Conservation (phyloP, 2,888 invertebrate genomes). For the Melitaea athalia region DNA sequence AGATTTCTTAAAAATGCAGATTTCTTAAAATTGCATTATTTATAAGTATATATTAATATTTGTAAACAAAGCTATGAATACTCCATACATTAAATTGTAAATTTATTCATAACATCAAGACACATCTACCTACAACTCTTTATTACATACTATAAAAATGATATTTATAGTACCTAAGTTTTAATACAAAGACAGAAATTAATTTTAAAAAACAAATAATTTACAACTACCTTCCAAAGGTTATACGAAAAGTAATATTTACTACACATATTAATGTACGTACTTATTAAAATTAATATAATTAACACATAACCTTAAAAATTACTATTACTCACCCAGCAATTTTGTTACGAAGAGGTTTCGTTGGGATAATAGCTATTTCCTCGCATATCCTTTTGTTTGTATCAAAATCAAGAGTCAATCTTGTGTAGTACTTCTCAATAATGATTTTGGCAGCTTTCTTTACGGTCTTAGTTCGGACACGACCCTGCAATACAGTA, state of each 20-base stretch:
- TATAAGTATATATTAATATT: too few relatives aligned
- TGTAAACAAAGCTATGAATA: too few relatives aligned
- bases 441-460: slow-evolving; percentile 99
- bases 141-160: too few relatives aligned
- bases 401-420: slow-evolving; percentile 99
- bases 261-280: neutral
- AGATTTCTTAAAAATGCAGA: too few relatives aligned
- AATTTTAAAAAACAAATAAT: too few relatives aligned
- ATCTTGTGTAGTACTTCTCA: slow-evolving; percentile 99
- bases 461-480: slow-evolving; percentile 99
- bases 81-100: too few relatives aligned
- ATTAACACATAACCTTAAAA: slow-evolving; percentile 8
- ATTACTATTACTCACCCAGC: slow-evolving; percentile 89
- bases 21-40: too few relatives aligned
- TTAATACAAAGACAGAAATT: too few relatives aligned
- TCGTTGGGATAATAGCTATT: slow-evolving; percentile 99
- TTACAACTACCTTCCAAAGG: too few relatives aligned
- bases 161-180: too few relatives aligned
- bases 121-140: too few relatives aligned
- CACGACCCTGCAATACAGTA: slow-evolving; percentile 92
- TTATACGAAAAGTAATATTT: neutral
- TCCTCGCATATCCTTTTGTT: slow-evolving; percentile 99
- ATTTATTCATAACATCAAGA: too few relatives aligned
- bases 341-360: slow-evolving; percentile 98
- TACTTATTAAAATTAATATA: neutral